Conservation (phyloP, 92 coral and sea anemone genomes). For the Isaurus tuberculatus region DNA sequence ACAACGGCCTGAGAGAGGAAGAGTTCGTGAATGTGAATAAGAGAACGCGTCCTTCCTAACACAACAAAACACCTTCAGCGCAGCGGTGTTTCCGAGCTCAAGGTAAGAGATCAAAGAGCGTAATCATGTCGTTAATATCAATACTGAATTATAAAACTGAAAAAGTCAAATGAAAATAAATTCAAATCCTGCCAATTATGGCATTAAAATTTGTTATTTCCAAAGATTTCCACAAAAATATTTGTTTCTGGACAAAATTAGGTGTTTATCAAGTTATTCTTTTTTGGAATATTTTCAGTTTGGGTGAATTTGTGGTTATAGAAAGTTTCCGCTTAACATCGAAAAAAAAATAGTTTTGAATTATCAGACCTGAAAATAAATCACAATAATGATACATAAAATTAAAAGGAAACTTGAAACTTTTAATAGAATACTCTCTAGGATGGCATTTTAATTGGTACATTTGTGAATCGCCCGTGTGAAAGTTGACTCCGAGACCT, state of each 20-base stretch:
- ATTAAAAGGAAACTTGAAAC: no score
- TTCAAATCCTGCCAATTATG: background rate
- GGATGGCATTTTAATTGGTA: slow-evolving; percentile 20
- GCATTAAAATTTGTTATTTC: background rate
- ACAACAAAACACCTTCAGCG: background rate
- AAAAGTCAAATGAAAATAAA: background rate
- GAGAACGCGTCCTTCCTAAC: background rate
- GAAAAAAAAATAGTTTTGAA: background rate
- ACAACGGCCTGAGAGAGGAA: background rate
- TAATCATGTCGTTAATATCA: background rate
- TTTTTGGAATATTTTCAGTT: slow-evolving; percentile 22
- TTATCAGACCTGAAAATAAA: background rate
- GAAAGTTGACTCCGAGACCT: slow-evolving; percentile 3
- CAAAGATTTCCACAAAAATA: background rate
- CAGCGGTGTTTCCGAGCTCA: background rate
- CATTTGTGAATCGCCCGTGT: slow-evolving; percentile 19
- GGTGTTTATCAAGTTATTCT: background rate
- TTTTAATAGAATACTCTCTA: background rate
- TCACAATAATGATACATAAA: background rate
- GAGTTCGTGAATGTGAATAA: background rate
- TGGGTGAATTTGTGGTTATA: slow-evolving; percentile 12
- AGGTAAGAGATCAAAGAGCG: slow-evolving; percentile 7
- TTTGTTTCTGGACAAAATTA: background rate
- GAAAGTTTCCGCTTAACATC: background rate
- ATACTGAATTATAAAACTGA: background rate